These are phyloP conservation scores for Nyctereutes procyonoides DNA, from an alignment of 2,113 vertebrate genomes.

Conservation along the genomic window DNA sequence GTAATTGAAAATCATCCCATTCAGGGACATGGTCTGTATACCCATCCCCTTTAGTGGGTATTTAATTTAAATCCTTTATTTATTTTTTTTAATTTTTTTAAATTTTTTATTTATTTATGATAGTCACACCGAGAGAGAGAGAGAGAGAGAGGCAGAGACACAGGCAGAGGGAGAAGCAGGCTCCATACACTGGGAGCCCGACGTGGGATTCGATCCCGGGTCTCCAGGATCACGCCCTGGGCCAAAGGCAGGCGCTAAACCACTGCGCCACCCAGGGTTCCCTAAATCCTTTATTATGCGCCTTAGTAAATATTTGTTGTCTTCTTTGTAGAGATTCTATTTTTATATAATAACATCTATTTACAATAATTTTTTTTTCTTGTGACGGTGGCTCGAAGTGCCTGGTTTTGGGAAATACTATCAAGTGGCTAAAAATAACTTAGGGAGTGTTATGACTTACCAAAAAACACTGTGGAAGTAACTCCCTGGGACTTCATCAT, in stretches of 20 bases:
- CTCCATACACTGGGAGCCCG: too few relatives aligned
- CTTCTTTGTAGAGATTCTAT: neutral
- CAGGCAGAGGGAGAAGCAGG: too few relatives aligned
- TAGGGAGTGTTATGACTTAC: neutral
- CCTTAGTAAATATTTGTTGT: neutral
- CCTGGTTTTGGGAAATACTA: constrained; percentile 2
- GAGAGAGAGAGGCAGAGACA: too few relatives aligned
- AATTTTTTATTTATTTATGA: too few relatives aligned
- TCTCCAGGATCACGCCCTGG: too few relatives aligned
- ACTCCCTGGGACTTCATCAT: neutral
- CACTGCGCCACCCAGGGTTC: too few relatives aligned
- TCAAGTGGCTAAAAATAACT: neutral
- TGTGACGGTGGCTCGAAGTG: neutral
- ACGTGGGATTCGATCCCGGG: too few relatives aligned
- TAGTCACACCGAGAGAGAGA: too few relatives aligned
- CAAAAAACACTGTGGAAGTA: neutral
- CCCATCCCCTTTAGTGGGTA: too few relatives aligned
- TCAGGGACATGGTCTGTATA: neutral
- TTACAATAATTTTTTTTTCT: constrained; percentile 20
- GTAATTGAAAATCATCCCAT: neutral
- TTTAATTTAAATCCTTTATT: too few relatives aligned
- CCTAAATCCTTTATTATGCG: neutral
- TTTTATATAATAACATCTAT: constrained; percentile 23
- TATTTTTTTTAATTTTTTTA: too few relatives aligned
- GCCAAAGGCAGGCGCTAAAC: too few relatives aligned